phyloP scores from a whole-genome alignment of 30 jellyfish, hydroid and myxozoan species.

The Morbakka virulenta region DNA sequence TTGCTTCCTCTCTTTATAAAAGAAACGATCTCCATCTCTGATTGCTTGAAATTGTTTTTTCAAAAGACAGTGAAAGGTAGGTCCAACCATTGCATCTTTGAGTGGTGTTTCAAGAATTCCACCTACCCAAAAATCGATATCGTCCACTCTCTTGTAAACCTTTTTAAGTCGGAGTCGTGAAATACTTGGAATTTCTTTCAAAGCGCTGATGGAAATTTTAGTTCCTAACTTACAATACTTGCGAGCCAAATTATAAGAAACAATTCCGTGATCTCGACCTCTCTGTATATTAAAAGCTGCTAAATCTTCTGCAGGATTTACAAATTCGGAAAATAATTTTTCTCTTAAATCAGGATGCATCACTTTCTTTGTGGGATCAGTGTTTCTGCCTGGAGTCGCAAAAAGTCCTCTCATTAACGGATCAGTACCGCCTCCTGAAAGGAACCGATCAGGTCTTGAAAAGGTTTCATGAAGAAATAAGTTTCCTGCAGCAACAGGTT shows the following conservation, averaged over 20 bases:
- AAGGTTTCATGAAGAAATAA: conserved; percentile 20
- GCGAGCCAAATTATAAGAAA: conserved; percentile 7
- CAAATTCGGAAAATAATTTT: not conserved
- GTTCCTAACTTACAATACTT: conserved; percentile 16
- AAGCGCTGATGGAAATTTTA: not conserved
- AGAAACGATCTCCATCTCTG: conserved; percentile 55
- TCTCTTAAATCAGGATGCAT: not conserved
- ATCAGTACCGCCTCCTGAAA: conserved; percentile 4
- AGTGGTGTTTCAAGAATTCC: conserved; percentile 8
- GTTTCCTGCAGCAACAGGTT: not conserved
- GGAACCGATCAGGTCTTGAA: not conserved
- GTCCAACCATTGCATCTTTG: conserved; percentile 8
- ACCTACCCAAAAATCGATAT: conserved; percentile 38
- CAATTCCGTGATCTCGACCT: conserved; percentile 8
- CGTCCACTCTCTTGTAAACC: conserved; percentile 10
- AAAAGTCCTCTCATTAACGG: not conserved
- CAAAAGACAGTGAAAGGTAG: conserved; percentile 16
- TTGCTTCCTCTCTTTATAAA: too few species aligned
- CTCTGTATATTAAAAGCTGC: not conserved
- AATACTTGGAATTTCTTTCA: conserved; percentile 1
- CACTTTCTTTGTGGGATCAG: not conserved
- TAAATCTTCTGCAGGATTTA: not conserved
- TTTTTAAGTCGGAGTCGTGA: not conserved
- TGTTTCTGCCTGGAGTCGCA: conserved; percentile 3
- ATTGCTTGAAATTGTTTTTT: conserved; percentile 3